Conservation (phyloP, 2,888 invertebrate species). For the Plemyria rubiginata region DNA sequence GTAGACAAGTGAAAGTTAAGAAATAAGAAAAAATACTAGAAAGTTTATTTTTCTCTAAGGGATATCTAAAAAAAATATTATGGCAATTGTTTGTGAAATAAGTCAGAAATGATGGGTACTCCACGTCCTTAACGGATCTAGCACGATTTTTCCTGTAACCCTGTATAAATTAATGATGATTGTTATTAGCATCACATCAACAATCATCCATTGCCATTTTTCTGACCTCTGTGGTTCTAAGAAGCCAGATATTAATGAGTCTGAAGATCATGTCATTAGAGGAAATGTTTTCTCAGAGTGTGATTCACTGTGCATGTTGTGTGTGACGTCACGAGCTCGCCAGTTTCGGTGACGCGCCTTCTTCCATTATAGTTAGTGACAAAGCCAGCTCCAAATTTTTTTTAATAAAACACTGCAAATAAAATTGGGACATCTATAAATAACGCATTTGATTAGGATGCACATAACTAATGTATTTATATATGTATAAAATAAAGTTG, state of each 20-base stretch:
- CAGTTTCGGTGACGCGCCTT: conserved; percentile 15
- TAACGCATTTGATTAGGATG: not conserved
- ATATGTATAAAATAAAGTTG: no score
- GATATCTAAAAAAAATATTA: no score
- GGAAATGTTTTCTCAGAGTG: conserved; percentile 7
- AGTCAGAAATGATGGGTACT: no score
- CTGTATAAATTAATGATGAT: not conserved
- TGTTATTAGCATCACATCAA: conserved; percentile 3
- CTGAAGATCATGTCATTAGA: conserved; percentile 18
- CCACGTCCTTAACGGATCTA: no score
- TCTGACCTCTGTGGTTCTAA: not conserved
- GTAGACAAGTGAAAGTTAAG: no score
- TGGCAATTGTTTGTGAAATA: no score
- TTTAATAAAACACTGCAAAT: conserved; percentile 1
- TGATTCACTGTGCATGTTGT: conserved; percentile 21
- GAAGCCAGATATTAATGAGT: conserved; percentile 20
- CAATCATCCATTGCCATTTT: not conserved
- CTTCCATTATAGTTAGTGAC: conserved; percentile 16
- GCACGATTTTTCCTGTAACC: no score
- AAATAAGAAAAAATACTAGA: no score
- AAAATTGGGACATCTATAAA: not conserved
- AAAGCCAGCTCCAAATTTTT: not conserved
- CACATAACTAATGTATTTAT: no score
- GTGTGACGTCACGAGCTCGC: conserved; percentile 22
- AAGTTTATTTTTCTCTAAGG: no score